A percentile compares a stretch with the other conserved stretches of the same genome.
phyloP scores from a whole-genome alignment of 1,140 invertebrate species.

The Brachionus manjavacas region DNA sequence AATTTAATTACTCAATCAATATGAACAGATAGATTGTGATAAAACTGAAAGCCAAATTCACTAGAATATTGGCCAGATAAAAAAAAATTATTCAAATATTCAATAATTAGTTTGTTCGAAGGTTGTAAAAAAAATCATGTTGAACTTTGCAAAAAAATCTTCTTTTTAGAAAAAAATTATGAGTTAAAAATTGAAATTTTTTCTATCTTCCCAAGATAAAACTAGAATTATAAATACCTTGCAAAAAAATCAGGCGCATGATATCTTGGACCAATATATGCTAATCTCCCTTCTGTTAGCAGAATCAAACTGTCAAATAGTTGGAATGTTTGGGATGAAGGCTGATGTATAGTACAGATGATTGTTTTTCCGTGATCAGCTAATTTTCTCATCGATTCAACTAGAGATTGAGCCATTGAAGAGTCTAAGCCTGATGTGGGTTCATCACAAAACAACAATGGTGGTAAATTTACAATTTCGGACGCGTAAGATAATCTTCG shows the following conservation, averaged over 20 bases:
- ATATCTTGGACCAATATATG: conserved; percentile 75
- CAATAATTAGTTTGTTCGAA: no score
- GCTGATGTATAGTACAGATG: conserved; percentile 93
- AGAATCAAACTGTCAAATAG: conserved; percentile 72
- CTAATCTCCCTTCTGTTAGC: conserved; percentile 62
- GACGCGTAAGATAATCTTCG: conserved; percentile 90
- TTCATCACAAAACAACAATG: conserved; percentile 92
- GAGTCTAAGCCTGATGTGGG: conserved; percentile 84
- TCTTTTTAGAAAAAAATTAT: no score
- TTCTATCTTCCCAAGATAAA: neutral
- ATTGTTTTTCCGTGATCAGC: conserved; percentile 82
- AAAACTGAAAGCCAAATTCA: no score
- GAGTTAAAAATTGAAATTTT: no score
- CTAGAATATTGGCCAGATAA: no score
- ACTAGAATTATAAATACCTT: neutral
- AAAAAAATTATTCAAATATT: no score
- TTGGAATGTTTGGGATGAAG: conserved; percentile 86
- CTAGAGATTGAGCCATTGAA: conserved; percentile 84
- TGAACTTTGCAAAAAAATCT: no score
- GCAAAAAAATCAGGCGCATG: conserved; percentile 60
- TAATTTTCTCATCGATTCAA: conserved; percentile 68
- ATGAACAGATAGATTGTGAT: no score
- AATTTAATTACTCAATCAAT: no score
- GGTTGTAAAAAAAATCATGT: no score
- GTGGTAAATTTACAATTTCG: conserved; percentile 83